Percentiles rank a stretch among this genome's conserved stretches.
These are phyloP conservation scores for Geococcyx californianus DNA, from an alignment of 2,113 vertebrate species.

Conservation along the genomic window DNA sequence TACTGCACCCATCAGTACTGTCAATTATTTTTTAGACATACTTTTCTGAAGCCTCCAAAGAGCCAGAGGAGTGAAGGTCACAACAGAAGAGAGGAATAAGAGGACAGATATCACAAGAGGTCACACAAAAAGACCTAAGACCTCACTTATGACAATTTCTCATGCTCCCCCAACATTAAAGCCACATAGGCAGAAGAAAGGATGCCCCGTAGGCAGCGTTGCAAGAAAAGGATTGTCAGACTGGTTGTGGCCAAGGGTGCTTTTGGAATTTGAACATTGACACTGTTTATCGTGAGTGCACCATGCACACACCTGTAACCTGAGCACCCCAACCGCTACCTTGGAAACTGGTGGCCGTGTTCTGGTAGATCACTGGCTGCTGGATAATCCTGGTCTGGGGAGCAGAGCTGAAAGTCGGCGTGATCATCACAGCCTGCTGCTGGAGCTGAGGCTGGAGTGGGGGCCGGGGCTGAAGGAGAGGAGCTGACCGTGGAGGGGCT, in stretches of 20 bases:
- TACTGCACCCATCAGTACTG: not conserved
- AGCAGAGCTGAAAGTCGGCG: slow-evolving; percentile 81
- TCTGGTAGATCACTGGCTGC: slow-evolving; percentile 93
- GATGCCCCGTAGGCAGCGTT: not conserved
- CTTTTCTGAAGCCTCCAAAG: not conserved
- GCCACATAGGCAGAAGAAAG: rapidly evolving
- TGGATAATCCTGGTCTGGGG: slow-evolving; percentile 91
- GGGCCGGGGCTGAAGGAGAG: slow-evolving; percentile 87
- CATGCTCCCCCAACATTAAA: not conserved
- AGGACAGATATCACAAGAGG: not conserved
- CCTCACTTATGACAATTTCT: not conserved
- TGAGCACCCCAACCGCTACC: slow-evolving; percentile 68
- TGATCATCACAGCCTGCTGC: slow-evolving; percentile 90
- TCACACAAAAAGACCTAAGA: not conserved
- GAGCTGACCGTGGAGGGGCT: slow-evolving; percentile 65
- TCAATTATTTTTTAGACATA: not conserved
- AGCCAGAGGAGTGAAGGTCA: not conserved
- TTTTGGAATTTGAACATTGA: not conserved
- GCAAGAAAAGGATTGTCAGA: not conserved
- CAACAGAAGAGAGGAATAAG: not conserved
- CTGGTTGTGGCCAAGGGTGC: no score
- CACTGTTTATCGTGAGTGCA: rapidly evolving
- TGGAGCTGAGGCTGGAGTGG: slow-evolving; percentile 79
- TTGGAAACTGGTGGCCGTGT: slow-evolving; percentile 86
- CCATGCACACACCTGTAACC: not conserved